These are phyloP conservation scores for Ctenopoma multispine DNA, from an alignment of 2,797 vertebrate species.

Conservation along the genomic window DNA sequence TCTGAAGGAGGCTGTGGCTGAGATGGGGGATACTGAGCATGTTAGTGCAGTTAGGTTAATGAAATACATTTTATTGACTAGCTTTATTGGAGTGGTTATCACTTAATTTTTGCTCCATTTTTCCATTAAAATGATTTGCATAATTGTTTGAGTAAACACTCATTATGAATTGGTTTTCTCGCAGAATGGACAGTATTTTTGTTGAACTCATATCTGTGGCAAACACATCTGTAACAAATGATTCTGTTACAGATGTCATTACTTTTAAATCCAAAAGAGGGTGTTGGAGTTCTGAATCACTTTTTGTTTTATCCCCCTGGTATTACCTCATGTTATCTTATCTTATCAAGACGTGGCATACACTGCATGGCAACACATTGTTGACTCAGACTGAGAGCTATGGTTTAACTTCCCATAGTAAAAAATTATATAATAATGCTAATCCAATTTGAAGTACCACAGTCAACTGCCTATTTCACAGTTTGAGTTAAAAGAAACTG, in stretches of 20 bases:
- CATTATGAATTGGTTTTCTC: background rate
- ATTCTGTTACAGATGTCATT: background rate
- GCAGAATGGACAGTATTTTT: background rate
- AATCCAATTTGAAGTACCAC: conserved; percentile 31
- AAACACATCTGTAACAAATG: conserved; percentile 1
- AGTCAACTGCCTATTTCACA: conserved; percentile 26
- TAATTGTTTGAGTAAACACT: background rate
- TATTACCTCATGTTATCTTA: conserved; percentile 36
- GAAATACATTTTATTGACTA: too few species aligned
- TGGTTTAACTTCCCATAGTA: conserved; percentile 33
- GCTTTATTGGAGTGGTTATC: too few species aligned
- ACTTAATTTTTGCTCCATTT: background rate
- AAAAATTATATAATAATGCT: conserved; percentile 23
- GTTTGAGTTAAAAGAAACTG: conserved; percentile 24
- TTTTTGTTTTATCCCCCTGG: conserved; percentile 2
- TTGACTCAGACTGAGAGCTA: conserved; percentile 19
- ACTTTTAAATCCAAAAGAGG: conserved; percentile 36
- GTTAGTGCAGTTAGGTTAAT: too few species aligned
- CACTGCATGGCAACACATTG: conserved; percentile 10
- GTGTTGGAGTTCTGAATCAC: conserved; percentile 17
- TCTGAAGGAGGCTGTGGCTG: too few species aligned
- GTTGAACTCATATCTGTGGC: background rate
- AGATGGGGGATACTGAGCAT: too few species aligned
- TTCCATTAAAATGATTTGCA: background rate
- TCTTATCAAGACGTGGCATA: conserved; percentile 29